These are phyloP conservation scores for Helobdella robusta DNA, from an alignment of 2,888 invertebrate species.

Conservation along the genomic window DNA sequence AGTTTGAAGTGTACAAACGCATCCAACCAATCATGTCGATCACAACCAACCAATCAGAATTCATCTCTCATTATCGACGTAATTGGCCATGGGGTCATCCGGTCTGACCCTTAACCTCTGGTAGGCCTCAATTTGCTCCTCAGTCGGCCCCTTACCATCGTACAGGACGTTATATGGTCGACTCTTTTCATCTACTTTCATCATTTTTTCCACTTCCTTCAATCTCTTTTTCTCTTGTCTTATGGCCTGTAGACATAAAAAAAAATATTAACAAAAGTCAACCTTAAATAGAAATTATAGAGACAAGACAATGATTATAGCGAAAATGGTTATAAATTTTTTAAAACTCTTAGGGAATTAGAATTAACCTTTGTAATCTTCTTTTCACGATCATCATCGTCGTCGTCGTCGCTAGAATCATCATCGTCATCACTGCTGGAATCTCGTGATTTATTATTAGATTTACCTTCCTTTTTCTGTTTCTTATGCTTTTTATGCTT, in stretches of 20 bases:
- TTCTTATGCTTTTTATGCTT: conserved; percentile 6
- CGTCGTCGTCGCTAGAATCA: background rate
- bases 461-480: background rate
- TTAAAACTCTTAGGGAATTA: too few species aligned
- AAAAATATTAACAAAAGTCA: background rate
- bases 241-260: conserved; percentile 39
- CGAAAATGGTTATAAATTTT: background rate
- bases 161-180: conserved; percentile 75
- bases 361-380: conserved; percentile 14
- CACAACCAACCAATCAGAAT: too few species aligned
- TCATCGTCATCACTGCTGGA: background rate
- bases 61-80: conserved; percentile 4
- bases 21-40: too few species aligned
- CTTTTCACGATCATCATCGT: background rate
- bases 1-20: too few species aligned
- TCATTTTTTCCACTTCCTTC: conserved; percentile 57
- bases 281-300: conserved; percentile 15
- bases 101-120: conserved; percentile 65
- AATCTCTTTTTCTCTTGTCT: conserved; percentile 42
- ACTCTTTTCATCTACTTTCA: conserved; percentile 75
- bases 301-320: too few species aligned
- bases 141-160: conserved; percentile 68
- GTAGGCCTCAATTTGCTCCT: conserved; percentile 86
- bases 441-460: background rate
- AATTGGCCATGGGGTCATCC: conserved; percentile 72